Evolutionary conservation across 2,797 vertebrate genomes (phyloP).

Genomic region (Ptychadena robeensis): DNA sequence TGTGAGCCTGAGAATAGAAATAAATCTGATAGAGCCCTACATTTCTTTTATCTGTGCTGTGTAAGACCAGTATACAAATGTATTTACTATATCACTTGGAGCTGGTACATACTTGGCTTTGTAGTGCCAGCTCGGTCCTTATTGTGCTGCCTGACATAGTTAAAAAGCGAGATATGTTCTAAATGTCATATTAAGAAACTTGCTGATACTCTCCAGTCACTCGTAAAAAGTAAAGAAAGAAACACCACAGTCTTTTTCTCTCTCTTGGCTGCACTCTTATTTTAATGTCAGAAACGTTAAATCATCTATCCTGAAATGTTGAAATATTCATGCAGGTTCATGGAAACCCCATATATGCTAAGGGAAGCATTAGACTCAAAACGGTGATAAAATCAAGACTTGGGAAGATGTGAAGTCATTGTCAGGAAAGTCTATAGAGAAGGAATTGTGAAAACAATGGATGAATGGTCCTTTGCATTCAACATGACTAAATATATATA

Average conservation of each 20-base stretch:
- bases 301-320: slow-evolving; percentile 70
- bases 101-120: not conserved
- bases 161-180: not conserved
- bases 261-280: slow-evolving; percentile 68
- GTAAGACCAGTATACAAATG: not conserved
- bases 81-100: not conserved
- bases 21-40: not conserved
- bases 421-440: slow-evolving; percentile 54
- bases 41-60: not conserved
- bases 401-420: slow-evolving; percentile 69
- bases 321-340: slow-evolving; percentile 71
- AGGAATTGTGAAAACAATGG: not conserved
- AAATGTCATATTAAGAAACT: slow-evolving; percentile 12
- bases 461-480: not conserved
- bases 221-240: slow-evolving; percentile 42
- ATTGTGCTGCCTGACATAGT: not conserved
- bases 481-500: not conserved
- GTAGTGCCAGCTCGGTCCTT: not conserved
- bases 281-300: slow-evolving; percentile 68
- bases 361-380: slow-evolving; percentile 68
- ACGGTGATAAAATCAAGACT: slow-evolving; percentile 68
- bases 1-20: not conserved
- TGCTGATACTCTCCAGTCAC: slow-evolving; percentile 54
- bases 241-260: slow-evolving; percentile 14
- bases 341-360: slow-evolving; percentile 59